Conservation (phyloP, 2,113 vertebrate species). For the Pyrgilauda ruficollis region DNA sequence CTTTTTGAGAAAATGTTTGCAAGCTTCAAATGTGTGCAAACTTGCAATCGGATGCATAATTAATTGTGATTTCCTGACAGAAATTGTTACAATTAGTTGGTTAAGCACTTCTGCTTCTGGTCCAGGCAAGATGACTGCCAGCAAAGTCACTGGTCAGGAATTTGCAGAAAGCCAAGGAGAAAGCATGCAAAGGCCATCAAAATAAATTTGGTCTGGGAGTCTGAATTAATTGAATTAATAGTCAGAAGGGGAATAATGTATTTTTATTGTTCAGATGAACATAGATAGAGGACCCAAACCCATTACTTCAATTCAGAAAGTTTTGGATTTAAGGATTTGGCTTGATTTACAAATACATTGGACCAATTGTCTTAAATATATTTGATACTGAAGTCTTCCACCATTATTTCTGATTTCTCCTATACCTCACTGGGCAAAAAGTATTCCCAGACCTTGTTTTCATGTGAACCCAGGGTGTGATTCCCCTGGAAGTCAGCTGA, state of each 20-base stretch:
- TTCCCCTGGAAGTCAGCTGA: rapidly evolving
- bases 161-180: not conserved
- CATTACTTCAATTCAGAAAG: not conserved
- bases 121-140: not conserved
- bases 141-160: constrained; percentile 1
- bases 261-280: not conserved
- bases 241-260: not conserved
- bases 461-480: not conserved
- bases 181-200: not conserved
- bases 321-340: not conserved
- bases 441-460: not conserved
- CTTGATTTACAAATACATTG: not conserved
- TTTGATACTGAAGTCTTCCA: not conserved
- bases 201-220: not conserved
- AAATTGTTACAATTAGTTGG: constrained; percentile 3
- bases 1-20: not conserved
- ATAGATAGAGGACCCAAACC: not conserved
- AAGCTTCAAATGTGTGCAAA: not conserved
- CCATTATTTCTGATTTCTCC: not conserved
- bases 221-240: not conserved
- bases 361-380: not conserved
- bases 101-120: not conserved
- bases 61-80: constrained; percentile 20
- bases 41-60: rapidly evolving
- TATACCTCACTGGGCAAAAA: not conserved